Evolutionary conservation across 2,888 invertebrate genomes (phyloP), one percentile per base, ranked within the genome.

Genomic region (Pogonocherus hispidulus): DNA sequence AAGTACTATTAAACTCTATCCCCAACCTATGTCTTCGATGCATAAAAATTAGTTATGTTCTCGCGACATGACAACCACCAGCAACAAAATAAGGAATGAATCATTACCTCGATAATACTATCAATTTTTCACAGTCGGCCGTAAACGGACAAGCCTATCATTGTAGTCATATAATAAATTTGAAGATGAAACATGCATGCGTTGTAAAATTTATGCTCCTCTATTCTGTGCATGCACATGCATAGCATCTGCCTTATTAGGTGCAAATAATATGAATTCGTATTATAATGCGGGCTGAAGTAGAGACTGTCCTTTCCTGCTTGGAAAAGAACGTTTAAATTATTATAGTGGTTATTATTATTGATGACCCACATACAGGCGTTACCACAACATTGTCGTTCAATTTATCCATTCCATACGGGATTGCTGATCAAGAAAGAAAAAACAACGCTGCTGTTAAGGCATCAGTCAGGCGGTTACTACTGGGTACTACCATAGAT

Each of bases 261-360:
- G 63, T 63, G 51, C 63, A 63, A 46, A 67, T 59, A 52, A 52
- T 52, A 46, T 51, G 46, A 47, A 44, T 57, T 22, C 16, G 44
- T n/a, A n/a, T 23, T 59, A 46, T 47, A 47, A 59, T 59, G 59
- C 59, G 59, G 59, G 59, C 19, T 59, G 59, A 59, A 41, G 32
- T 59, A 59, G 23, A 27, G 47, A 18, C 35, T 16, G 18, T n/a
- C n/a, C 32, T 11, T 27, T 22, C 9, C 46, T 44, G 14, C 6
- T 47, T 47, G 9, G 32, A 59, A 59, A 56, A 63, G 41, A 56
- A 59, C 52, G 46, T 35, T 52, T 44, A 63, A 67, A 41, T 63
- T 67, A 63, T 52, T 44, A 63, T 67, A 37, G 63, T 52, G 52
- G 63, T 67, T 63, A 67, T 67, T 67, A 67, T 59, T 60, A 67